Base-by-base conservation (phyloP, 1,140 invertebrate species). In the Rhagoletis zephyria region DNA sequence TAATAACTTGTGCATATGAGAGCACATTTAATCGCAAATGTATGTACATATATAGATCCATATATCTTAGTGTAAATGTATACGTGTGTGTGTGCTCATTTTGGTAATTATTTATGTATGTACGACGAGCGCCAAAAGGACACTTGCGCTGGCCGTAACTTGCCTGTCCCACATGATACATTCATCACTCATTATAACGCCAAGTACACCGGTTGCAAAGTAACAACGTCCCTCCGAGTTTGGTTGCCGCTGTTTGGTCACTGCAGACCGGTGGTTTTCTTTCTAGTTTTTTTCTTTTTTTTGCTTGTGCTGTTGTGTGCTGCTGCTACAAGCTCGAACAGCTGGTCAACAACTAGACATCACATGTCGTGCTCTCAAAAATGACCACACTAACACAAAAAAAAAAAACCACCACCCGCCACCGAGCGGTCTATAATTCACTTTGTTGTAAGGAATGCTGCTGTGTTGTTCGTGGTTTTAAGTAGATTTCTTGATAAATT, bases 101-200 rank as follows among this genome's bases (percentile, higher is more conserved):
- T 81, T 56, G 48, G 74, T 81, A 56, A 81, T 81, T 81, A 81
- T 81, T 81, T 81, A 81, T 81, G 74, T 81, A 81, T 30, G 30
- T 30, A 30, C 30, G 30, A 30, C n/a, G 48, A 81, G 48, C 48
- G 45, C 12, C 74, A 16, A n/a, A 6, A 9, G n/a, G n/a, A 56
- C 9, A 42, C 48, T 81, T 81, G 9, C 9, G 16, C 48, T 51
- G 74, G n/a, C 48, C 56, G 45, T 81, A 81, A 56, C 74, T n/a
- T 42, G 9, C 19, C 45, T 59, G 51, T 56, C 16, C 16, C 48
- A 81, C 30, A 51, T 81, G 74, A n/a, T 19, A 19, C 74, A 81
- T 81, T 81, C 48, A 81, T 81, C 74, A 81, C 74, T 81, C 74
- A 81, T 81, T 81, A 81, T 5, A 59, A 81, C n/a, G 48, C 42